These are phyloP conservation scores for Tipula lateralis DNA, from an alignment of 2,888 invertebrate genomes.

Conservation along the genomic window DNA sequence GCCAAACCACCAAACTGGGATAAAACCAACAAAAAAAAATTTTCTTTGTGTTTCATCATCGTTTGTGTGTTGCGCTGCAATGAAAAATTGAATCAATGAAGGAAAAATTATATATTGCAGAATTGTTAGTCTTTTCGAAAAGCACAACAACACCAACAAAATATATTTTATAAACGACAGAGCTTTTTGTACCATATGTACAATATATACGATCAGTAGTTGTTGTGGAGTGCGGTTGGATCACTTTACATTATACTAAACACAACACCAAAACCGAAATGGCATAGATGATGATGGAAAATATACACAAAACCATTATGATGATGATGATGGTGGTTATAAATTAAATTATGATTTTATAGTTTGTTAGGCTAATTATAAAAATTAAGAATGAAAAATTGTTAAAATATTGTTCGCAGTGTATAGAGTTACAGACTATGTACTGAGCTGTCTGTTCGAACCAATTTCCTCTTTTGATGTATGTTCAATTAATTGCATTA, in stretches of 20 bases:
- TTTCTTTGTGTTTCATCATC: neutral
- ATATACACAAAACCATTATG: neutral
- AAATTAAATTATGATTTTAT: neutral
- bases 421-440: neutral
- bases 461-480: too few species aligned
- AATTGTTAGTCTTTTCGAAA: neutral
- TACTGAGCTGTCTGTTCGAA: too few species aligned
- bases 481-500: too few species aligned
- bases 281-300: neutral
- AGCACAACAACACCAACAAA: neutral
- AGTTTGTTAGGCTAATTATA: neutral
- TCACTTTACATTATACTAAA: neutral
- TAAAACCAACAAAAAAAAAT: neutral
- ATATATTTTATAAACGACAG: neutral
- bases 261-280: too few species aligned
- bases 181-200: neutral
- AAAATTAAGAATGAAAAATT: neutral
- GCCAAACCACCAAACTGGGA: neutral
- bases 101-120: neutral
- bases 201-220: neutral
- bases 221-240: neutral
- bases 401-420: neutral
- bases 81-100: neutral
- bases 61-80: neutral
- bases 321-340: neutral